Base-by-base conservation (phyloP, 2,113 vertebrate genomes). In the Odontesthes bonariensis region DNA sequence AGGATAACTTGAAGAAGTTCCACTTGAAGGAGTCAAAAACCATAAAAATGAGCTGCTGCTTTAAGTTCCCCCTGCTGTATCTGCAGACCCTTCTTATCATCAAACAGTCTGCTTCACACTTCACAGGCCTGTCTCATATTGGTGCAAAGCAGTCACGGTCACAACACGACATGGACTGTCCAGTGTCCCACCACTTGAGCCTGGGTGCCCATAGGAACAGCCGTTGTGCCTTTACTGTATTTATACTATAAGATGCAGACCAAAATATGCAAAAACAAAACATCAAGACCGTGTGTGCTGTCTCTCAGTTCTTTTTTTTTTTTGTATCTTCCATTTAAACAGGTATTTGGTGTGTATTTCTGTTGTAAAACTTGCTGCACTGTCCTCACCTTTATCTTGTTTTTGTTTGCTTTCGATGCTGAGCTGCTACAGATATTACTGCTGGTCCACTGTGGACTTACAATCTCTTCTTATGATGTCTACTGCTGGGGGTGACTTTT, bases 211-310 rank as follows among this genome's bases (percentile, higher is more conserved):
- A 55, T 53, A 22, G 8, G 47, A 78, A 68, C 87, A 82, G 73
- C 83, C 85, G 57, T 40, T 83, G 91, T 93, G 93, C 92, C 91
- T 93, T 92, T 62, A 85, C 83, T 88, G 84, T 56, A 70, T 86
- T 84, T 77, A 61, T 77, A 68, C 71, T 63, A 65, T 59, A 76
- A 38, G 60, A 85, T 78, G 78, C 72, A 84, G 79, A 83, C 68
- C 31, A 49, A 85, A 84, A 90, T 91, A 90, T 91, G 90, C 89
- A 89, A 89, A 55, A 77, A 61, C 10, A 6, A n/a, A 46, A 14
- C 60, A 81, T 81, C 23, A 42, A n/a, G 71, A 71, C 47, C 13
- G 16, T 53, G 49, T 65, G 57, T 38, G 38, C 53, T 61, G 68
- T 47, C 19, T 61, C 10, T 66, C 40, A 23, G 7, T 19, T 14